Percentiles rank a stretch among this genome's conserved stretches.
Conservation (phyloP, 2,888 invertebrate genomes). For the Chorisops tibialis region DNA sequence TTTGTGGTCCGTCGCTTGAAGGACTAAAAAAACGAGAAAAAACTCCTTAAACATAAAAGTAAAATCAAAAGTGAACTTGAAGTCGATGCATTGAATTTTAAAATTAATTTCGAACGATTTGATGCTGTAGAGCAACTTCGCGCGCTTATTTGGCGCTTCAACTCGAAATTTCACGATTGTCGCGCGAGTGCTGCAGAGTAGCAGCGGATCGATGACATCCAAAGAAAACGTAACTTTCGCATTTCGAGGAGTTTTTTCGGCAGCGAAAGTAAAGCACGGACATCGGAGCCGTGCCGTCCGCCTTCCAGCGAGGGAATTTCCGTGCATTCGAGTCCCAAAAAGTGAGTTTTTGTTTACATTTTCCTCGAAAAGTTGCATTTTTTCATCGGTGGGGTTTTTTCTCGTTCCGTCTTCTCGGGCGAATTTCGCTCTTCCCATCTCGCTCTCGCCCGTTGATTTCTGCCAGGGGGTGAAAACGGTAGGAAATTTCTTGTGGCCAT, state of each 20-base stretch:
- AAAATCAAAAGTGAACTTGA: neutral
- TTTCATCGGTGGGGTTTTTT: conserved; percentile 11
- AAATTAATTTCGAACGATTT: too few species aligned
- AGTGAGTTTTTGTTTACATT: conserved; percentile 28
- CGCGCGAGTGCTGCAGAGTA: conserved; percentile 8
- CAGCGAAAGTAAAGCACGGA: neutral
- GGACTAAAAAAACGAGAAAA: neutral
- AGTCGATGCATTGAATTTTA: neutral
- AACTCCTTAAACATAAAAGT: neutral
- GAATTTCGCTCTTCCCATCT: neutral
- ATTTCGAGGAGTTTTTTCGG: neutral
- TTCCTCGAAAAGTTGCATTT: conserved; percentile 15
- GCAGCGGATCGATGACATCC: conserved; percentile 32
- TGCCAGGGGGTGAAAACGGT: neutral
- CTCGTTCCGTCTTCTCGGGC: neutral
- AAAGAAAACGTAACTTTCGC: conserved; percentile 3
- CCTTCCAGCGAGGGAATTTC: neutral
- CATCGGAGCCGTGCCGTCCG: neutral
- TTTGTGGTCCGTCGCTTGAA: conserved; percentile 8
- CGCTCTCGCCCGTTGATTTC: conserved; percentile 3
- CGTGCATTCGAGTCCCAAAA: neutral
- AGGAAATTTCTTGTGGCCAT: conserved; percentile 1
- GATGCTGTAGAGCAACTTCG: neutral
- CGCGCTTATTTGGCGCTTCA: neutral
- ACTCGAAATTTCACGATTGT: neutral